These are phyloP conservation scores for Perccottus glenii DNA, from an alignment of 2,113 vertebrate species.

Conservation along the genomic window DNA sequence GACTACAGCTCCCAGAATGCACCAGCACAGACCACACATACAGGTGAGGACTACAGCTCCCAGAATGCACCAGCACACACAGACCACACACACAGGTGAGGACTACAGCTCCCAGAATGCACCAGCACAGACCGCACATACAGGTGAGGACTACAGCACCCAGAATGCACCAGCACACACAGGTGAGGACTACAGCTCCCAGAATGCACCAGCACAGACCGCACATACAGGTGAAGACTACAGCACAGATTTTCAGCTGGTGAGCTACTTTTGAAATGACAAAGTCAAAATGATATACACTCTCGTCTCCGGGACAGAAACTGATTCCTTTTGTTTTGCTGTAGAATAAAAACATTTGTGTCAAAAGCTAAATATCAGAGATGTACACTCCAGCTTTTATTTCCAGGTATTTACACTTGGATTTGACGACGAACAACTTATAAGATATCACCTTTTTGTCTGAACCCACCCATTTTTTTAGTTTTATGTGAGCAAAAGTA, in stretches of 20 bases:
- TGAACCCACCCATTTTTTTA: no score
- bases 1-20: neutral
- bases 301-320: no score
- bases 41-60: constrained; percentile 3
- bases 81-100: neutral
- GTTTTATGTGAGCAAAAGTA: no score
- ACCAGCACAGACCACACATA: neutral
- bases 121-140: constrained; percentile 89
- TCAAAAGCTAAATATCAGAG: no score
- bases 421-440: no score
- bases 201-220: neutral
- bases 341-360: no score
- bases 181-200: constrained; percentile 68
- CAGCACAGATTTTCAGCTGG: no score
- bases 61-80: constrained; percentile 13
- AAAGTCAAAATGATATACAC: no score
- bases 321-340: no score
- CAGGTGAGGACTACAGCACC: constrained; percentile 77
- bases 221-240: constrained; percentile 5
- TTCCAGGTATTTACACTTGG: no score
- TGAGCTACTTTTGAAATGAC: no score
- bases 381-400: no score
- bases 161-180: constrained; percentile 80
- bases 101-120: constrained; percentile 40
- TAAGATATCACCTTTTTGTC: neutral